These are phyloP conservation scores for Steromphala cineraria DNA, from an alignment of 2,888 invertebrate genomes.

Conservation along the genomic window DNA sequence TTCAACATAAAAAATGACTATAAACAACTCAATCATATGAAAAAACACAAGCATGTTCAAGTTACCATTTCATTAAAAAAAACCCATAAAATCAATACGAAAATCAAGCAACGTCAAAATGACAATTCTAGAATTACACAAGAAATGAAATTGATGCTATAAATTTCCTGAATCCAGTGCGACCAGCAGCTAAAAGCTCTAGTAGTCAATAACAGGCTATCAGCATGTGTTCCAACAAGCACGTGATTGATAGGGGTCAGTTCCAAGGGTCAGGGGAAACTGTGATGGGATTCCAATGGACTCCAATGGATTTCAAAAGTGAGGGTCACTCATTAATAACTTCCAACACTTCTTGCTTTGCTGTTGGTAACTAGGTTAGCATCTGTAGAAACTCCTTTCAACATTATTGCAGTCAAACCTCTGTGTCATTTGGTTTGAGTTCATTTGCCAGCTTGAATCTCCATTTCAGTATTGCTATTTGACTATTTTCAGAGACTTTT, in stretches of 20 bases:
- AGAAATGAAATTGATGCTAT: background rate
- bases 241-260: background rate
- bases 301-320: slow-evolving; percentile 2
- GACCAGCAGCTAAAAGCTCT: background rate
- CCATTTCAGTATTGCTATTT: too few species aligned
- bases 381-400: background rate
- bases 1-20: too few species aligned
- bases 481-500: too few species aligned
- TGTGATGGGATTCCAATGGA: slow-evolving; percentile 2
- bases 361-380: background rate
- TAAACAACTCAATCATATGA: too few species aligned
- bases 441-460: too few species aligned
- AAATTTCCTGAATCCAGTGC: background rate
- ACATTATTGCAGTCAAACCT: too few species aligned
- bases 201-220: background rate
- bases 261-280: background rate
- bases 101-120: background rate
- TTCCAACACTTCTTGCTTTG: background rate
- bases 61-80: too few species aligned
- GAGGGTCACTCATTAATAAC: background rate
- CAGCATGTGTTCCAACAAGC: background rate
- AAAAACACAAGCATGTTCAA: too few species aligned
- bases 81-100: too few species aligned
- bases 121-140: background rate
- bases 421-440: too few species aligned